Evolutionary conservation across 1,140 invertebrate genomes (phyloP).

Genomic region (Cryptotermes secundus): DNA sequence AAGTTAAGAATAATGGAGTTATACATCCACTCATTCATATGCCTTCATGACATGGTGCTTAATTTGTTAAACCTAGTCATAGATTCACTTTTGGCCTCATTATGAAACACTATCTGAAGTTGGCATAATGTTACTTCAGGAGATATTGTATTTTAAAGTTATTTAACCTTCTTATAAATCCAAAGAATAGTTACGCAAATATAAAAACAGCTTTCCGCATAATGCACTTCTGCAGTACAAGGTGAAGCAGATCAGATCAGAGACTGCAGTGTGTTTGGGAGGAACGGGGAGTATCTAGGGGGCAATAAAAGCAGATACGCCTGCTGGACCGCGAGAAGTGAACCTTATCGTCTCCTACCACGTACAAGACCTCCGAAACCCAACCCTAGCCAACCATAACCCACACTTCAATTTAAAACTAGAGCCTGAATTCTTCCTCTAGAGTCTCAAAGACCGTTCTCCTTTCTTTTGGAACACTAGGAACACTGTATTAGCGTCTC

Average conservation of each 20-base stretch:
- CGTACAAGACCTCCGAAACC: neutral
- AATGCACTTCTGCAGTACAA: neutral
- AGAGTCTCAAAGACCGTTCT: neutral
- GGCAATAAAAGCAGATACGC: slow-evolving; percentile 16
- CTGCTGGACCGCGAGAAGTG: neutral
- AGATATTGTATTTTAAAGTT: too few relatives aligned
- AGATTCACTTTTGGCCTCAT: too few relatives aligned
- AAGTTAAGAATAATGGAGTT: too few relatives aligned
- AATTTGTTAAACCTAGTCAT: too few relatives aligned
- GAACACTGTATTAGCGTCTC: neutral
- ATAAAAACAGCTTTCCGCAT: neutral
- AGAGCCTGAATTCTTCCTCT: neutral
- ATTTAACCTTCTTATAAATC: too few relatives aligned
- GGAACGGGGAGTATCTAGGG: neutral
- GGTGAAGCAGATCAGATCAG: neutral
- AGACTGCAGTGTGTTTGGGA: neutral
- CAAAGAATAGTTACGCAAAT: too few relatives aligned
- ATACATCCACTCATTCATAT: too few relatives aligned
- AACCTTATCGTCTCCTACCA: neutral
- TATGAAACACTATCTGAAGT: too few relatives aligned
- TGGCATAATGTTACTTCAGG: too few relatives aligned
- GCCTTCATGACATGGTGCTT: too few relatives aligned
- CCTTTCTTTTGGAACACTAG: neutral
- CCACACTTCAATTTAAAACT: slow-evolving; percentile 17
- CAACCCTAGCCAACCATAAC: neutral